These are phyloP conservation scores for Acanthosepion lycidas DNA, from an alignment of 2,888 invertebrate species.

Conservation along the genomic window DNA sequence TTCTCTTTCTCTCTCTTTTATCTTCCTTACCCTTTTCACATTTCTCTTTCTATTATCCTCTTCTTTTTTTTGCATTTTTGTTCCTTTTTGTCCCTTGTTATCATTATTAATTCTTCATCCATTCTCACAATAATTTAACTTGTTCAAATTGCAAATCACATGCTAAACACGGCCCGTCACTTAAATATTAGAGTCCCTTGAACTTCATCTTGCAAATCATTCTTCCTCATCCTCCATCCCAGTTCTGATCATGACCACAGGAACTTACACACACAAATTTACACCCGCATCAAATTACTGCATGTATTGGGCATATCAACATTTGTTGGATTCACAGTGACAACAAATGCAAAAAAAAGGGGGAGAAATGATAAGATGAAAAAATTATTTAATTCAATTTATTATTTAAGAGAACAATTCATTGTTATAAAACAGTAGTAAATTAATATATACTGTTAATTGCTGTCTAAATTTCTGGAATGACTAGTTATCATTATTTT, in stretches of 20 bases:
- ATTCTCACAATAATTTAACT: neutral
- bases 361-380: neutral
- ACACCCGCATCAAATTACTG: neutral
- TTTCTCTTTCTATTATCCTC: neutral
- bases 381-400: neutral
- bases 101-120: constrained; percentile 15
- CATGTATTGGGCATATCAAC: neutral
- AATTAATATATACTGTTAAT: too few species aligned
- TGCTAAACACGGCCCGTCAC: neutral
- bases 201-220: constrained; percentile 15
- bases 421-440: neutral
- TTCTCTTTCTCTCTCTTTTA: neutral
- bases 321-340: neutral
- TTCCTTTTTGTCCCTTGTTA: neutral
- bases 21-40: too few species aligned
- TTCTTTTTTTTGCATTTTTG: too few species aligned
- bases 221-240: neutral
- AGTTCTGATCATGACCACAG: neutral
- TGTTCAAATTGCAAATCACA: constrained; percentile 33
- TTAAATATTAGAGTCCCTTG: neutral
- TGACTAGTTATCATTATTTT: too few species aligned
- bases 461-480: too few species aligned
- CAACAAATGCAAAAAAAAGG: neutral
- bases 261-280: neutral
- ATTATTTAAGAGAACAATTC: neutral